Evolutionary conservation across 2,888 invertebrate genomes (phyloP), one percentile per base, ranked within the genome.

Genomic region (Sinopyrophorus schimmeli): DNA sequence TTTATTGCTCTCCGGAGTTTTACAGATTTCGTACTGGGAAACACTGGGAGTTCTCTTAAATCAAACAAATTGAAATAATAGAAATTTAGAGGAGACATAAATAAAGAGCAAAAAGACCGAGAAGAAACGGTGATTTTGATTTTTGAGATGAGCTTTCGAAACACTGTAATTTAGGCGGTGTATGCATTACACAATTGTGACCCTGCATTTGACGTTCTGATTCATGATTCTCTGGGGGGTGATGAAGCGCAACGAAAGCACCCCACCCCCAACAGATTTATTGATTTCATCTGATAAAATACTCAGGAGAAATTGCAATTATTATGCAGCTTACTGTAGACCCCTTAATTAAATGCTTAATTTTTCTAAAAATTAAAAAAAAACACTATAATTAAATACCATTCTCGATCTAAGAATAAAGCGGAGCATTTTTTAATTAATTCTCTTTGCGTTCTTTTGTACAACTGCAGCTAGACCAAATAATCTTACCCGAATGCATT

Each of bases 201-300:
- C 21, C 23, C 24, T 47, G 47, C 35, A 47, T 37, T 47, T 47
- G 47, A 32, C 31, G 47, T 47, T 24, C 26, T 16, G 39, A 47
- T 47, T 46, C 31, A 14, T 18, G 16, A 46, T 46, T 47, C 47
- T 39, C 47, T 39, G 32, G 30, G 26, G 39, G 39, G 47, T 24
- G 47, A 38, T 47, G 47, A 24, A 37, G 32, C 39, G 31, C 47
- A 21, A 31, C 32, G 26, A 15, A 17, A 26, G 18, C 24, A 32
- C 28, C 12, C 40, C 2, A 7, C 23, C 23, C 24, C 26, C 16
- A 15, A 37, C 39, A 17, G 39, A 39, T 39, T 47, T 47, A 39
- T 39, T 47, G 39, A 30, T 32, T 26, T 24, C 39, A 24, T 14
- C 21, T 18, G 21, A 40, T 47, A 47, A 47, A 47, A 47, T 39